phyloP scores from a whole-genome alignment of 53 echinoderm and acorn worm species.

The Apostichopus leukothele region DNA sequence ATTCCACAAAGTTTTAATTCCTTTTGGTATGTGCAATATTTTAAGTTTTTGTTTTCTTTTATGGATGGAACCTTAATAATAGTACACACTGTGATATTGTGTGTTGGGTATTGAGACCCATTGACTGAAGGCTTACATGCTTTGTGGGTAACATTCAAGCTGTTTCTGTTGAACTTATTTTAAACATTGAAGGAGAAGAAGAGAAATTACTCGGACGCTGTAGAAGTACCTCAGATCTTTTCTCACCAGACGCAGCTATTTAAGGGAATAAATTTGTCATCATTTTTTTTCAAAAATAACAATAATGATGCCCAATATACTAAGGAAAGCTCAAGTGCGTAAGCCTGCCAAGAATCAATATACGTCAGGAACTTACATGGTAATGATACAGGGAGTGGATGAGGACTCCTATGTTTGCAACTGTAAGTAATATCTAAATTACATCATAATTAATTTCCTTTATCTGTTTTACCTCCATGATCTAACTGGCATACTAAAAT shows the following conservation, averaged over 20 bases:
- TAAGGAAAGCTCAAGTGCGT: slow-evolving; percentile 44
- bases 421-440: not conserved
- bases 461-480: too few relatives aligned
- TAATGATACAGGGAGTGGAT: slow-evolving; percentile 49
- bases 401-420: slow-evolving; percentile 35
- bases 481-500: too few relatives aligned
- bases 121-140: not conserved
- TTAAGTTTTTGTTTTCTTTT: not conserved
- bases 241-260: not conserved
- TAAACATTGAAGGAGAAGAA: not conserved
- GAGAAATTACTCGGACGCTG: not conserved
- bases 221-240: not conserved
- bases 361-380: slow-evolving; percentile 64
- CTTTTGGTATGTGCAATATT: not conserved
- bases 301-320: slow-evolving; percentile 23
- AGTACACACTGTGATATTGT: not conserved
- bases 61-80: not conserved
- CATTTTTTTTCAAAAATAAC: not conserved
- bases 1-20: not conserved
- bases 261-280: not conserved
- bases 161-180: not conserved
- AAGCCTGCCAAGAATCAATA: slow-evolving; percentile 64
- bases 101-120: not conserved
- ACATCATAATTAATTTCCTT: not conserved
- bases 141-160: not conserved